A percentile compares a stretch with the other conserved stretches of the same genome.
Evolutionary conservation across 2,888 invertebrate species (phyloP).

Genomic region (Andricus quercusramuli): DNA sequence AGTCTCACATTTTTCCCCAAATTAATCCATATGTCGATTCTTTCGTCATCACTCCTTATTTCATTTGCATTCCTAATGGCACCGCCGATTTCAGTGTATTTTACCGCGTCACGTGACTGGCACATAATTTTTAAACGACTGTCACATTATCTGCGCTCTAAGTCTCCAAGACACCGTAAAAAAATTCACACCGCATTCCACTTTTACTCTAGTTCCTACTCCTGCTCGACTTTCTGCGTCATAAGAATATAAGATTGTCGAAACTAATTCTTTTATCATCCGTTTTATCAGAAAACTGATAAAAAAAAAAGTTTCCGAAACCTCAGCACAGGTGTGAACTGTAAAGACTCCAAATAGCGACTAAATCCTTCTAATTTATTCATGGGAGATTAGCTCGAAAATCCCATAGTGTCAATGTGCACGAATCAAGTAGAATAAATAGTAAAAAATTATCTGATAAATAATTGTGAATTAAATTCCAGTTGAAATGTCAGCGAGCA

Average conservation of each 20-base stretch:
- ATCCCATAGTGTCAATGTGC: neutral
- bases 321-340: neutral
- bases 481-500: conserved; percentile 18
- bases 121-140: conserved; percentile 40
- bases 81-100: conserved; percentile 37
- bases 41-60: conserved; percentile 3
- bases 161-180: neutral
- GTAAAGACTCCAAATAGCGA: neutral
- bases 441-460: neutral
- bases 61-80: conserved; percentile 28
- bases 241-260: neutral
- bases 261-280: neutral
- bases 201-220: conserved; percentile 10
- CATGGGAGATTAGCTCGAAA: neutral
- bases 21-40: conserved; percentile 7
- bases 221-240: neutral
- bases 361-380: neutral
- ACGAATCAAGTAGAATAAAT: neutral
- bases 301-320: neutral
- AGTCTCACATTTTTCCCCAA: neutral
- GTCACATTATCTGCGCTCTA: conserved; percentile 35
- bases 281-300: neutral
- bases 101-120: conserved; percentile 39
- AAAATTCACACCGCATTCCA: conserved; percentile 29
- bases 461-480: neutral